phyloP scores from a whole-genome alignment of 92 coral and sea anemone species.

The Scolanthus callimorphus region DNA sequence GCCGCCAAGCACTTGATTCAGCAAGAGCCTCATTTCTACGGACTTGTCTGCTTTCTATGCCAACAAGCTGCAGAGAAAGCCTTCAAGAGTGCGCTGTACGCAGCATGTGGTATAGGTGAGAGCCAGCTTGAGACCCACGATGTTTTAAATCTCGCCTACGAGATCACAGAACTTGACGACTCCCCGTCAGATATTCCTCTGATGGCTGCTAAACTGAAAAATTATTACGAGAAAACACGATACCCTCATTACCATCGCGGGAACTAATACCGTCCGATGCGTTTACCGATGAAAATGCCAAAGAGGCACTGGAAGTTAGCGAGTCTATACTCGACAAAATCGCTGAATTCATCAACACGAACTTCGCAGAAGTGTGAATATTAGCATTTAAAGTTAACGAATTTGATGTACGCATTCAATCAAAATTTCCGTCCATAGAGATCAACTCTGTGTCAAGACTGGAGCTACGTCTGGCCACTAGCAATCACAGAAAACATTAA shows the following conservation, averaged over 20 bases:
- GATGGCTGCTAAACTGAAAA: constrained; percentile 76
- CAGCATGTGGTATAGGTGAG: constrained; percentile 84
- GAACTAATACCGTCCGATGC: constrained; percentile 72
- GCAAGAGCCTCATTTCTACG: constrained; percentile 59
- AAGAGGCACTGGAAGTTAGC: constrained; percentile 69
- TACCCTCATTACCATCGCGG: constrained; percentile 92
- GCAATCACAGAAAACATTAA: too few relatives aligned
- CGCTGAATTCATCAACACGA: constrained; percentile 50
- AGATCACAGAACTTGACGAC: constrained; percentile 73
- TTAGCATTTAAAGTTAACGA: too few relatives aligned
- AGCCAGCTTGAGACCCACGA: constrained; percentile 94
- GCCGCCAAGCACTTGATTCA: constrained; percentile 69
- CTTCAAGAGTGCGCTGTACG: constrained; percentile 82
- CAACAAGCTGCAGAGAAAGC: constrained; percentile 93
- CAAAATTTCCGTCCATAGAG: too few relatives aligned
- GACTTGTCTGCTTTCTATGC: constrained; percentile 84
- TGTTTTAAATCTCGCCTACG: constrained; percentile 81
- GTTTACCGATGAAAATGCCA: constrained; percentile 73
- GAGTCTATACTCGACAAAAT: constrained; percentile 55
- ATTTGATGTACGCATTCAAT: too few relatives aligned
- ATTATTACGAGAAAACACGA: constrained; percentile 87
- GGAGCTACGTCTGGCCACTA: too few relatives aligned
- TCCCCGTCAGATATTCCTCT: constrained; percentile 78
- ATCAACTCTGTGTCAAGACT: too few relatives aligned
- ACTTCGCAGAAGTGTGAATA: constrained; percentile 54